Conservation (phyloP, 2,888 invertebrate species). For the Gonocerus acuteangulatus region DNA sequence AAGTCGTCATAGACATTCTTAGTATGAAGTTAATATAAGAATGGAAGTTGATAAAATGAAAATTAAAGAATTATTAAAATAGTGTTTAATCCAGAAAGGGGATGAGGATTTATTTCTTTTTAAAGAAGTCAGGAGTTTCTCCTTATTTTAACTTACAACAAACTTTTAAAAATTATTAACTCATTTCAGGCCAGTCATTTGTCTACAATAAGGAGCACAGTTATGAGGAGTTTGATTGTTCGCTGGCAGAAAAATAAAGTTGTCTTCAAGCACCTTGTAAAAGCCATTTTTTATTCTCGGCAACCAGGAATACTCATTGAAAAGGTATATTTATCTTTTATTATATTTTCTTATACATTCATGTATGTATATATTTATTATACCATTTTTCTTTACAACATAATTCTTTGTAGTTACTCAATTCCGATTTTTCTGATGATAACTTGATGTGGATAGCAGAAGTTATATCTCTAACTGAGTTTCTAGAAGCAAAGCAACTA, state of each 20-base stretch:
- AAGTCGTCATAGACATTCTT: no score
- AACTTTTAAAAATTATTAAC: no score
- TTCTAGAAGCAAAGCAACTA: not conserved
- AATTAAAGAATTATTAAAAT: no score
- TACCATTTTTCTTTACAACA: no score
- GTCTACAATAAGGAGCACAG: not conserved
- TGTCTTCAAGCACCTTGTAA: conserved; percentile 1
- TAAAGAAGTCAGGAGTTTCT: no score
- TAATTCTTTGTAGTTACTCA: not conserved
- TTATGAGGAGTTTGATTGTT: not conserved
- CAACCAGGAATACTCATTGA: not conserved
- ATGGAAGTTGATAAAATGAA: no score
- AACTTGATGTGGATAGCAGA: conserved; percentile 2
- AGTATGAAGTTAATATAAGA: no score
- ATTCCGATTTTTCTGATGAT: not conserved
- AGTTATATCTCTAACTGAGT: not conserved
- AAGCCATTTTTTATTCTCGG: not conserved
- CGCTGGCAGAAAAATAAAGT: not conserved
- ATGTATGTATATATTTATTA: no score
- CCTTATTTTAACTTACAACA: no score
- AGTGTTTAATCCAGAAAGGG: no score
- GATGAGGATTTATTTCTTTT: no score
- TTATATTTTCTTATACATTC: not conserved
- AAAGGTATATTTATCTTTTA: not conserved
- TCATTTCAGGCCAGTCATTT: conserved; percentile 5